Conservation (phyloP, 2,888 invertebrate genomes). For the Cryptocephalus primarius region DNA sequence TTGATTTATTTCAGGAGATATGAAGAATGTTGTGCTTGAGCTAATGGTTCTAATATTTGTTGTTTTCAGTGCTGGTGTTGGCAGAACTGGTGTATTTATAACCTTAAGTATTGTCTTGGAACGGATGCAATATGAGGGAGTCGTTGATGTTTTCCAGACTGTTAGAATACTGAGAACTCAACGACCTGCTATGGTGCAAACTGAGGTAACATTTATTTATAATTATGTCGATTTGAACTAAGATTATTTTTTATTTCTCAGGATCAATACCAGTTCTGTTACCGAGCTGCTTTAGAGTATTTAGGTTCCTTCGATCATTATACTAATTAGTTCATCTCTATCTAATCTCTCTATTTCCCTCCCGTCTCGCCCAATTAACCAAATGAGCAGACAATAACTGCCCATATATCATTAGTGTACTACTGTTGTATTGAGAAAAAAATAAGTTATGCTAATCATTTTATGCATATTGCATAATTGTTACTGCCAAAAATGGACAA, state of each 20-base stretch:
- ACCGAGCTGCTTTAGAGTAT: slow-evolving; percentile 96
- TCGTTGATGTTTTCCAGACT: slow-evolving; percentile 98
- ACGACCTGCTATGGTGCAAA: slow-evolving; percentile 98
- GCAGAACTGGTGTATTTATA: slow-evolving; percentile 97
- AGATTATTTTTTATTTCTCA: slow-evolving; percentile 33
- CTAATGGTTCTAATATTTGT: too few species aligned
- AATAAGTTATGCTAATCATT: slow-evolving; percentile 3
- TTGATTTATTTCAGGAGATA: neutral
- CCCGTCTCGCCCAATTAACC: neutral
- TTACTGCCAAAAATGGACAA: slow-evolving; percentile 22
- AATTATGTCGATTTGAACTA: neutral
- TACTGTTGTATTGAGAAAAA: neutral
- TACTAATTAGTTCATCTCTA: slow-evolving; percentile 54
- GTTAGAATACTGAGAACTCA: slow-evolving; percentile 96
- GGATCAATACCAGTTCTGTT: slow-evolving; percentile 99
- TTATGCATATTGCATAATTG: slow-evolving; percentile 18
- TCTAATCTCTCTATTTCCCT: slow-evolving; percentile 2
- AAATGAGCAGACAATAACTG: slow-evolving; percentile 30
- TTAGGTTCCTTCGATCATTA: slow-evolving; percentile 96
- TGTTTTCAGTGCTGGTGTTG: slow-evolving; percentile 80
- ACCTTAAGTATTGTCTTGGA: slow-evolving; percentile 96
- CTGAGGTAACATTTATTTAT: slow-evolving; percentile 60
- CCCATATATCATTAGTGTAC: slow-evolving; percentile 15
- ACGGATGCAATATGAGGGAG: slow-evolving; percentile 97
- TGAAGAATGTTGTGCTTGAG: neutral